phyloP scores from a whole-genome alignment of 2,113 vertebrate species.

The Peromyscus californicus region DNA sequence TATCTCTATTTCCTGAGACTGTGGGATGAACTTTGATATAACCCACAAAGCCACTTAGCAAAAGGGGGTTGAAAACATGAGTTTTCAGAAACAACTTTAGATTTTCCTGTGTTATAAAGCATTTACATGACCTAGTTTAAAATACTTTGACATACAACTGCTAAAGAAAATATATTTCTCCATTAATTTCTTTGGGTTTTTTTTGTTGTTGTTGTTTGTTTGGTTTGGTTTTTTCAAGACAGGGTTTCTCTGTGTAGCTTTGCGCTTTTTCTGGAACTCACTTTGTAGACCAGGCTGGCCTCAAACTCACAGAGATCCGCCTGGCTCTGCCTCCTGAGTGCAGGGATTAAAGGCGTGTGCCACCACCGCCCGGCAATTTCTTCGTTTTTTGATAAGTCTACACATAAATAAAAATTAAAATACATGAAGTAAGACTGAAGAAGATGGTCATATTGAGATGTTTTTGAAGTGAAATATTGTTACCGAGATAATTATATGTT shows the following conservation, averaged over 20 bases:
- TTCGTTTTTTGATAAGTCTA: not conserved
- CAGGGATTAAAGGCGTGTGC: too few species aligned
- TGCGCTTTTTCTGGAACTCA: too few species aligned
- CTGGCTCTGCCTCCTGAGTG: too few species aligned
- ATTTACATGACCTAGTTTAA: not conserved
- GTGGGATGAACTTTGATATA: not conserved
- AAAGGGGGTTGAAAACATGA: not conserved
- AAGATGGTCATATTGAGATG: not conserved
- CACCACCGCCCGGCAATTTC: too few species aligned
- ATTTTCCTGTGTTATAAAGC: not conserved
- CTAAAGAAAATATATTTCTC: not conserved
- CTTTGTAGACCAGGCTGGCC: too few species aligned
- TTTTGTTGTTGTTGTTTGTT: too few species aligned
- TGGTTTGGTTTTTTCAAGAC: too few species aligned
- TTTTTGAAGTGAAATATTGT: not conserved
- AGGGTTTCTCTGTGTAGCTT: too few species aligned
- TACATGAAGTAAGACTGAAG: not conserved
- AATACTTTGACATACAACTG: not conserved
- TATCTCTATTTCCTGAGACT: not conserved
- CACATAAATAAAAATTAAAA: constrained; percentile 20
- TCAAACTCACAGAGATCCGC: too few species aligned
- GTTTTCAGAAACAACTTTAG: not conserved
- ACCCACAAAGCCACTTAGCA: too few species aligned
- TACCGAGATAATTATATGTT: not conserved
- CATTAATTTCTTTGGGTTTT: not conserved